Evolutionary conservation across 2,797 vertebrate species (phyloP).

Genomic region (Gobionotothen gibberifrons): DNA sequence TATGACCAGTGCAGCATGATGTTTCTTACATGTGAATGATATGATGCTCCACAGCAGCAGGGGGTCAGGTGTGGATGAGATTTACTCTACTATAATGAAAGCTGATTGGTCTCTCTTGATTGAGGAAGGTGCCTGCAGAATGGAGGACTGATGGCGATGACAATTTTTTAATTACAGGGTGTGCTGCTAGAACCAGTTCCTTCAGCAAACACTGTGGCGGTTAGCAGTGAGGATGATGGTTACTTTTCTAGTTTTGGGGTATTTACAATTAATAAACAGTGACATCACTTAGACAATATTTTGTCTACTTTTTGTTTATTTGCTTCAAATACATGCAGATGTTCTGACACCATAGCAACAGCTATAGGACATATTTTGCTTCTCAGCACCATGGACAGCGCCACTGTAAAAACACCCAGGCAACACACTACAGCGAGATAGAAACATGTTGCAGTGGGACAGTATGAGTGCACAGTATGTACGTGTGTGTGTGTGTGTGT

Average conservation of each 20-base stretch:
- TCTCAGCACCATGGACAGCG: conserved; percentile 49
- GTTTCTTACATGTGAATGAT: background rate
- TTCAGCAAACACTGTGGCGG: background rate
- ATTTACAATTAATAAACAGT: background rate
- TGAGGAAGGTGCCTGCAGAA: too few species aligned
- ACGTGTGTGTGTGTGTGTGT: background rate
- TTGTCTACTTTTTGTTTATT: background rate
- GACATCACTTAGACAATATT: background rate
- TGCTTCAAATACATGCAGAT: conserved; percentile 6
- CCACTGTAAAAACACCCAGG: conserved; percentile 21
- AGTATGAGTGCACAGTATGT: background rate
- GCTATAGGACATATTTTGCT: background rate
- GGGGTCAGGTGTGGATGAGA: too few species aligned
- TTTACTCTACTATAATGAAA: too few species aligned
- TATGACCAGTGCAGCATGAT: background rate
- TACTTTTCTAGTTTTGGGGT: conserved; percentile 1
- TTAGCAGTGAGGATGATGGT: background rate
- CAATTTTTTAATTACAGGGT: too few species aligned
- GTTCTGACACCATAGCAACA: background rate
- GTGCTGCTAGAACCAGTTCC: background rate
- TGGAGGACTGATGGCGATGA: too few species aligned
- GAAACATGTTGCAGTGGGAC: conserved; percentile 6
- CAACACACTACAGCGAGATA: conserved; percentile 1
- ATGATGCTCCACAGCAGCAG: too few species aligned
- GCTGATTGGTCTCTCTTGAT: too few species aligned